Evolutionary conservation across 2,888 invertebrate species (phyloP).

Genomic region (Laothoe populi): DNA sequence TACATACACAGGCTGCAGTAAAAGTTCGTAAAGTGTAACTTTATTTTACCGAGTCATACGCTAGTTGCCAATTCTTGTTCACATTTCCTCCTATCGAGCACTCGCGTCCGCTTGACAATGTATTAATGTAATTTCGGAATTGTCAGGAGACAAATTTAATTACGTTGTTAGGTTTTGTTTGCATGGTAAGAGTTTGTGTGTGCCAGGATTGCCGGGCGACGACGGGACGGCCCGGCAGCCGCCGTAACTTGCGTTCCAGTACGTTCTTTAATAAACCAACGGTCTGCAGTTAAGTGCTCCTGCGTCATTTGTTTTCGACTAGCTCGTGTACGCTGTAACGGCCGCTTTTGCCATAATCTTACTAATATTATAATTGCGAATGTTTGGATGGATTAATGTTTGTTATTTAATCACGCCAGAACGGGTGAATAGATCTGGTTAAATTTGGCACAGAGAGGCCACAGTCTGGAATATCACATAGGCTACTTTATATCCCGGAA

Average conservation of each 20-base stretch:
- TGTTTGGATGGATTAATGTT: too few relatives aligned
- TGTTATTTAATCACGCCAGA: background rate
- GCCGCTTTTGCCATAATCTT: constrained; percentile 10
- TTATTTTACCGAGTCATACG: constrained; percentile 46
- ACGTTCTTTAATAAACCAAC: constrained; percentile 31
- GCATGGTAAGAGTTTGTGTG: constrained; percentile 33
- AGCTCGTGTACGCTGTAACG: constrained; percentile 1
- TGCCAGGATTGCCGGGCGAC: background rate
- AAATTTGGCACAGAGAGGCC: too few relatives aligned
- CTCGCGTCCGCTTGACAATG: background rate
- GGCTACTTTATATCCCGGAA: too few relatives aligned
- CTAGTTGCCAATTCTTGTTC: background rate
- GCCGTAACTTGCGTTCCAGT: background rate
- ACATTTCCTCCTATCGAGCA: background rate
- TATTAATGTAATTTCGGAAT: background rate
- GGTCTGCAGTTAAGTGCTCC: constrained; percentile 36
- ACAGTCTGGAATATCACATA: too few relatives aligned
- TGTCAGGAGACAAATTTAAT: background rate
- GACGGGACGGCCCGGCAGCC: background rate
- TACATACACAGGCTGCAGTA: constrained; percentile 49
- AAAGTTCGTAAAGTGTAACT: constrained; percentile 46
- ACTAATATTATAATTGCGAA: constrained; percentile 11
- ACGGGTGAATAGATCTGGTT: too few relatives aligned
- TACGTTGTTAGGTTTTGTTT: constrained; percentile 49
- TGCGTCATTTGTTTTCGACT: constrained; percentile 25